Evolutionary conservation across 1,140 invertebrate genomes (phyloP).

Genomic region (Cydia strobilella): DNA sequence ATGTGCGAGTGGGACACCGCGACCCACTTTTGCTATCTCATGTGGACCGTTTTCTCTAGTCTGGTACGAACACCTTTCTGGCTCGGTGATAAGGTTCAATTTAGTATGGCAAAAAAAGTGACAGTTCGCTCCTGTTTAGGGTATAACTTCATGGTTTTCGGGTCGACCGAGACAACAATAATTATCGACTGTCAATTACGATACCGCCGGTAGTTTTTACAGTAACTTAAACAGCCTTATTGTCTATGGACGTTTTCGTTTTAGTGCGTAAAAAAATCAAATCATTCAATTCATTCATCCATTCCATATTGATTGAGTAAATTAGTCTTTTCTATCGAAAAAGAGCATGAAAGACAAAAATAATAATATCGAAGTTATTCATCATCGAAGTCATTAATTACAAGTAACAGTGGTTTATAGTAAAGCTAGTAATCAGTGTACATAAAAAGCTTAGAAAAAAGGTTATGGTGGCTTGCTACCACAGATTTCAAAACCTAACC

Average conservation of each 20-base stretch:
- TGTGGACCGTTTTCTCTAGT: no score
- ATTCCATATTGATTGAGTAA: no score
- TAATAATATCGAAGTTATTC: background rate
- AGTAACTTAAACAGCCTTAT: background rate
- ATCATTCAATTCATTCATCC: background rate
- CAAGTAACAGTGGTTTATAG: background rate
- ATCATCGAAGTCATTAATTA: background rate
- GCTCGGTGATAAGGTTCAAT: no score
- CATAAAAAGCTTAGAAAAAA: background rate
- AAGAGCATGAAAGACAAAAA: no score
- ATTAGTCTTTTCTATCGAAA: no score
- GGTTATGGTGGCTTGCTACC: background rate
- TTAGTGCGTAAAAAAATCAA: background rate
- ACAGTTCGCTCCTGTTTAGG: no score
- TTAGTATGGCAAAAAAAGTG: no score
- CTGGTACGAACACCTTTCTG: no score
- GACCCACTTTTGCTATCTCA: no score
- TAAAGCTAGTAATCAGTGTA: background rate
- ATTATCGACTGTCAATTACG: background rate
- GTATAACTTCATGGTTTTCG: conserved; percentile 23
- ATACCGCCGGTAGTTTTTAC: background rate
- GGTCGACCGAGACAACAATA: background rate
- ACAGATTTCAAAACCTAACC: conserved; percentile 32
- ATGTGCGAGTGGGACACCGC: no score
- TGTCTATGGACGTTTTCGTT: background rate